These are phyloP conservation scores for Kryptolebias marmoratus DNA, from an alignment of 2,113 vertebrate species.

Conservation along the genomic window DNA sequence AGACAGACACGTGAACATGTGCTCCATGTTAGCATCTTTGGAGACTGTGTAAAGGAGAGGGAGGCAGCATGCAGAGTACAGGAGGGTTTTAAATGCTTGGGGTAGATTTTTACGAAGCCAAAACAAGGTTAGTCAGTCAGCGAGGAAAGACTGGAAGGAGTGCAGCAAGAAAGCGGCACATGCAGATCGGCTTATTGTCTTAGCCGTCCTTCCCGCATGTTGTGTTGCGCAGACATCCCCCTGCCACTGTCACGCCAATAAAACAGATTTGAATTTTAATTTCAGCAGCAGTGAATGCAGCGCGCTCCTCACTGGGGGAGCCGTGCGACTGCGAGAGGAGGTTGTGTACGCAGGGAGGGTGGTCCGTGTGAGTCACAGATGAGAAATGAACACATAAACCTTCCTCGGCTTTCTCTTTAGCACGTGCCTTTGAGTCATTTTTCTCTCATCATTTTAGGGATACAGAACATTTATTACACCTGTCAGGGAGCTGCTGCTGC, in stretches of 20 bases:
- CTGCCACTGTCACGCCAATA: constrained; percentile 53
- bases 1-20: too few species aligned
- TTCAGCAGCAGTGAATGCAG: constrained; percentile 47
- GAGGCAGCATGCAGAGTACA: neutral
- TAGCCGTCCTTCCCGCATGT: constrained; percentile 55
- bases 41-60: neutral
- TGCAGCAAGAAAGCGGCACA: constrained; percentile 29
- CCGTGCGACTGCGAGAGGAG: neutral
- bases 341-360: constrained; percentile 17
- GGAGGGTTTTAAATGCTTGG: constrained; percentile 15
- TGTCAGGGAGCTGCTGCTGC: constrained; percentile 10
- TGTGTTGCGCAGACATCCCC: constrained; percentile 53
- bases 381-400: constrained; percentile 18
- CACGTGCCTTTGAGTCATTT: constrained; percentile 7
- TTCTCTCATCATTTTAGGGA: constrained; percentile 10
- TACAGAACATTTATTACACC: constrained; percentile 37
- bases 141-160: constrained; percentile 10
- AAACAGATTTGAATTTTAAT: constrained; percentile 73
- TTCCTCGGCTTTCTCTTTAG: neutral
- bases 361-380: constrained; percentile 26
- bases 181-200: constrained; percentile 72
- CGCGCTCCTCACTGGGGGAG: constrained; percentile 19
- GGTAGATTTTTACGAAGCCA: constrained; percentile 21
- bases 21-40: constrained; percentile 5
- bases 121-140: constrained; percentile 27